These are phyloP conservation scores for Coelinius sp. DNA, from an alignment of 2,888 invertebrate genomes.

Conservation along the genomic window DNA sequence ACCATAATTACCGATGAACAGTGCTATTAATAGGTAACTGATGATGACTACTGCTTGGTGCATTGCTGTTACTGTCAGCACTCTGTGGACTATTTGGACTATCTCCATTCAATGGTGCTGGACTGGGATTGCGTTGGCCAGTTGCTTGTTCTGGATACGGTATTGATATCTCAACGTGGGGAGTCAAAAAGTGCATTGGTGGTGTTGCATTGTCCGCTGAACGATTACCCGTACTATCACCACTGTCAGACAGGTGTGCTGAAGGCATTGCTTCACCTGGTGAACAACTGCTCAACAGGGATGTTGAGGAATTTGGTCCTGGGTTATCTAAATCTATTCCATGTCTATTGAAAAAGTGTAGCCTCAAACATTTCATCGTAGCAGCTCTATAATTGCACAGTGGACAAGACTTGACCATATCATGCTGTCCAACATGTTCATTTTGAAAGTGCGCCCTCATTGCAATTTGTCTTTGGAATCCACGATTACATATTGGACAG, in stretches of 20 bases:
- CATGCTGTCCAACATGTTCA: constrained; percentile 92
- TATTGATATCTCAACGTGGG: constrained; percentile 93
- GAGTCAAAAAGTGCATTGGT: constrained; percentile 92
- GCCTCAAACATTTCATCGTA: constrained; percentile 90
- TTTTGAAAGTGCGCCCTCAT: constrained; percentile 95
- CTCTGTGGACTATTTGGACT: constrained; percentile 86
- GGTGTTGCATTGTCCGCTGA: constrained; percentile 91
- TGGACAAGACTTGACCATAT: constrained; percentile 91
- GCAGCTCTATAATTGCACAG: constrained; percentile 90
- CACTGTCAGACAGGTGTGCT: constrained; percentile 87
- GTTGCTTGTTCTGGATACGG: constrained; percentile 82
- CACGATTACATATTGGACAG: constrained; percentile 92
- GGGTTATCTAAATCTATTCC: constrained; percentile 93
- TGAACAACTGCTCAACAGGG: constrained; percentile 77
- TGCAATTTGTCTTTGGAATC: constrained; percentile 92
- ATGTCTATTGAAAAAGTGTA: constrained; percentile 92
- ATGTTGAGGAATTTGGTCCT: constrained; percentile 85
- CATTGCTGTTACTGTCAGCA: constrained; percentile 82
- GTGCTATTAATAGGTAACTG: constrained; percentile 68
- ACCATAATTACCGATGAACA: constrained; percentile 61
- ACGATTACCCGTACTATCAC: constrained; percentile 84
- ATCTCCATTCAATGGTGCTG: constrained; percentile 76
- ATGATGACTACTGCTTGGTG: constrained; percentile 80
- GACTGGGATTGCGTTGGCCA: constrained; percentile 62
- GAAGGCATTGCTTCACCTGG: constrained; percentile 79